Evolutionary conservation across 2,888 invertebrate genomes (phyloP).

Genomic region (Emmelina monodactyla): DNA sequence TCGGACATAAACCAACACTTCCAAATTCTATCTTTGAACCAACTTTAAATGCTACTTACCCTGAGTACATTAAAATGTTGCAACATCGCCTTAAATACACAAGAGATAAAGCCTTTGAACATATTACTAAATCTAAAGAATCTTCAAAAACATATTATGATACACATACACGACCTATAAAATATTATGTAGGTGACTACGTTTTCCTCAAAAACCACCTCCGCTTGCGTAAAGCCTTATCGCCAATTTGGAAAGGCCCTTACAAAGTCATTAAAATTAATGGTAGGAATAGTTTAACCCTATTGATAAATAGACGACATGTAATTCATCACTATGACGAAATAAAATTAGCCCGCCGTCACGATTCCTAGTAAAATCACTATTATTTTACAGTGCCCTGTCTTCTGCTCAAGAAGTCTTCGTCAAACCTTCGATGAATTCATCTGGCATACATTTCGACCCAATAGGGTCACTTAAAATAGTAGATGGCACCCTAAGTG

Average conservation of each 20-base stretch:
- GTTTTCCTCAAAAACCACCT: slow-evolving; percentile 17
- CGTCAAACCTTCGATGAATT: no score
- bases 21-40: slow-evolving; percentile 4
- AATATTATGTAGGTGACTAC: slow-evolving; percentile 13
- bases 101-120: slow-evolving; percentile 17
- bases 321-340: slow-evolving; percentile 16
- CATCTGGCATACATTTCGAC: slow-evolving; percentile 17
- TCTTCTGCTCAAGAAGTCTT: no score
- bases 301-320: slow-evolving; percentile 17
- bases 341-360: slow-evolving; percentile 12
- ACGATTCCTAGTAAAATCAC: no score
- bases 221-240: slow-evolving; percentile 15
- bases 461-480: slow-evolving; percentile 15
- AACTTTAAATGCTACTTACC: slow-evolving; percentile 7
- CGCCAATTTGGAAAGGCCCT: slow-evolving; percentile 21
- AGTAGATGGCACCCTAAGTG: slow-evolving; percentile 8
- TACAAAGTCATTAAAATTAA: slow-evolving; percentile 18
- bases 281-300: slow-evolving; percentile 15
- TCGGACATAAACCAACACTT: slow-evolving; percentile 20
- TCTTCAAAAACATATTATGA: slow-evolving; percentile 21
- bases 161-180: slow-evolving; percentile 4
- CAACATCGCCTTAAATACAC: slow-evolving; percentile 19
- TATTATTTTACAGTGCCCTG: no score
- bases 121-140: slow-evolving; percentile 19
- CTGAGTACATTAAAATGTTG: slow-evolving; percentile 20